Percentiles rank a stretch among this genome's conserved stretches.
phyloP scores from a whole-genome alignment of 1,140 invertebrate genomes.

The Rhopalosiphum maidis region DNA sequence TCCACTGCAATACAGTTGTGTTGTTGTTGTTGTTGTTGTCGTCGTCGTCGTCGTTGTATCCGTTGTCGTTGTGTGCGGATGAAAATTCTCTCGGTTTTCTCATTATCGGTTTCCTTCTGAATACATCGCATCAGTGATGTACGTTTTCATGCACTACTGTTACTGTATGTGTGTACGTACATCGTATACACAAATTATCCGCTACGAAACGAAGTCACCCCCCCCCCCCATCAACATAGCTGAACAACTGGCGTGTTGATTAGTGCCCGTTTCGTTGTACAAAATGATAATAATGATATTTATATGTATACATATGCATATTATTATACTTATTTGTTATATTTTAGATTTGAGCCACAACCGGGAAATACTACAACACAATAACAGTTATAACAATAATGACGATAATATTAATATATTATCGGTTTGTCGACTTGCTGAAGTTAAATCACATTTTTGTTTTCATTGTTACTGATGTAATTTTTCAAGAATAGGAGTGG shows the following conservation, averaged over 20 bases:
- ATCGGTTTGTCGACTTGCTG: background rate
- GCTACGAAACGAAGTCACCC: no score
- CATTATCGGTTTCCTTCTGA: constrained; percentile 27
- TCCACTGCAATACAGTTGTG: background rate
- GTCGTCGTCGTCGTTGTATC: no score
- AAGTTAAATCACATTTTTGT: background rate
- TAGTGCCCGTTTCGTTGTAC: background rate
- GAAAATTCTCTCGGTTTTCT: background rate
- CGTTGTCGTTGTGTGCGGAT: no score
- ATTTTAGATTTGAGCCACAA: background rate
- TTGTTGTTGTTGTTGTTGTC: background rate
- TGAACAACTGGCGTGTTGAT: background rate
- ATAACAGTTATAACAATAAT: no score
- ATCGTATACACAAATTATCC: no score
- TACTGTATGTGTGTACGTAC: background rate
- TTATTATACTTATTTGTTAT: background rate
- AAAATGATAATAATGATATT: background rate
- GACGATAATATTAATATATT: background rate
- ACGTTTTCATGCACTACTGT: background rate
- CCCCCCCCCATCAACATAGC: no score
- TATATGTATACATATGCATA: no score
- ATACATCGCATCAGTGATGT: background rate
- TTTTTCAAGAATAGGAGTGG: background rate
- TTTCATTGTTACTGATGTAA: background rate
- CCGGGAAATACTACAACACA: background rate